Evolutionary conservation across 2,113 vertebrate species (phyloP), one percentile per base, ranked within the genome.

Genomic region (Brachypteracias leptosomus): DNA sequence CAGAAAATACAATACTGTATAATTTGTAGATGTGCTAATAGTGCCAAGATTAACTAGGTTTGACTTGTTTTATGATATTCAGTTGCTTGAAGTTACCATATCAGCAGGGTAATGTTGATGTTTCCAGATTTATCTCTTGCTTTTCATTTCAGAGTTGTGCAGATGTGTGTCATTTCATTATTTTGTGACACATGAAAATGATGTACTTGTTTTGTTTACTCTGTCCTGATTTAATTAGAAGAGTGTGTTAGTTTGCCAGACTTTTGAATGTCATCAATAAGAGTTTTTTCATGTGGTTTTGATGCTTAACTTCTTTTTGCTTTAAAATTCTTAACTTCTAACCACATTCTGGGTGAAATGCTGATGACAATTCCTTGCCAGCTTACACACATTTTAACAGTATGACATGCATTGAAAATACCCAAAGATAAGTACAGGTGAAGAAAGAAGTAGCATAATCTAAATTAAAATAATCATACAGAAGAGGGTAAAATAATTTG

Each of bases 201-300:
- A 96, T 78, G 92, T 96, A 85, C 89, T 97, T 97, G 97, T 98
- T 97, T 87, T 97, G 97, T 98, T 98, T 95, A 95, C 92, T 96
- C 42, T 97, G 97, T 98, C 96, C 86, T 94, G 91, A 93, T 85
- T 97, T 94, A 96, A 81, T 92, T 72, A 59, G 88, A 95, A 82
- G 61, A 79, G 81, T 83, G 81, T 58, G 46, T 55, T 88, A 51
- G 67, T 95, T 92, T 96, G 79, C 82, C 80, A 95, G 76, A 91
- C 85, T 93, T 85, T 49, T 91, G 76, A 90, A 88, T 87, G 87
- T 96, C 89, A 94, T 63, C 12, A 0, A 18, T 85, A 78, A 78
- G 65, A 79, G 21, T 55, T 75, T 84, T 81, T 88, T 94, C 61
- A 84, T 42, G 52, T 96, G 93, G 68, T 78, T 89, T 87, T 95